phyloP scores from a whole-genome alignment of 2,888 invertebrate species.

The Serripes groenlandicus region DNA sequence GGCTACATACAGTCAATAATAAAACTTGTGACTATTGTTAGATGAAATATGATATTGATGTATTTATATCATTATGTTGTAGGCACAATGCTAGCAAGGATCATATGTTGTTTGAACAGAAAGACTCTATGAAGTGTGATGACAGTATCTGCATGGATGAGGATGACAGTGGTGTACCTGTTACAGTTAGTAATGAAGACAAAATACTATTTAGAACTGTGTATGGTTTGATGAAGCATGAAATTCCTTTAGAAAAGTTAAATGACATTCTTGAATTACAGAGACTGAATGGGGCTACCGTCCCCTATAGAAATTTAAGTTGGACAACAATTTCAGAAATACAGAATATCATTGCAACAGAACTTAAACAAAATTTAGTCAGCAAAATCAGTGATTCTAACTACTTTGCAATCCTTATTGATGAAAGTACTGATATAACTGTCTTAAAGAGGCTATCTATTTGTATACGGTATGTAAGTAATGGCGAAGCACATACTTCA shows the following conservation, averaged over 20 bases:
- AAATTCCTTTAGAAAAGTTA: constrained; percentile 43
- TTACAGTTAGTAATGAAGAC: too few species aligned
- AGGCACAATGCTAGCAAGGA: too few species aligned
- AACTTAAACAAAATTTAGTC: constrained; percentile 20
- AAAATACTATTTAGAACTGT: constrained; percentile 52
- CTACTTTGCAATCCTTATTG: constrained; percentile 42
- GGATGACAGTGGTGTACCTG: too few species aligned
- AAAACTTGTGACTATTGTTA: too few species aligned
- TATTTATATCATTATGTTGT: too few species aligned
- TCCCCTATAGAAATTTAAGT: constrained; percentile 47
- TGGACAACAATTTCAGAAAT: constrained; percentile 53
- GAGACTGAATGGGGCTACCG: constrained; percentile 37
- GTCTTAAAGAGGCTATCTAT: constrained; percentile 43
- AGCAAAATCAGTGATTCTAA: constrained; percentile 26
- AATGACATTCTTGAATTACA: constrained; percentile 50
- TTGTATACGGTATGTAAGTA: constrained; percentile 51
- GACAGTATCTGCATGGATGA: too few species aligned
- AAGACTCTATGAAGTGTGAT: too few species aligned
- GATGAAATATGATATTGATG: too few species aligned
- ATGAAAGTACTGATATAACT: constrained; percentile 57
- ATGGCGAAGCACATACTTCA: constrained; percentile 37
- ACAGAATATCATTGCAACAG: constrained; percentile 21
- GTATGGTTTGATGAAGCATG: constrained; percentile 33
- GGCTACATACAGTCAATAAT: too few species aligned
- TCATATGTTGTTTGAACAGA: too few species aligned